Conservation (phyloP, 2,888 invertebrate species). For the Melieria omissa region DNA sequence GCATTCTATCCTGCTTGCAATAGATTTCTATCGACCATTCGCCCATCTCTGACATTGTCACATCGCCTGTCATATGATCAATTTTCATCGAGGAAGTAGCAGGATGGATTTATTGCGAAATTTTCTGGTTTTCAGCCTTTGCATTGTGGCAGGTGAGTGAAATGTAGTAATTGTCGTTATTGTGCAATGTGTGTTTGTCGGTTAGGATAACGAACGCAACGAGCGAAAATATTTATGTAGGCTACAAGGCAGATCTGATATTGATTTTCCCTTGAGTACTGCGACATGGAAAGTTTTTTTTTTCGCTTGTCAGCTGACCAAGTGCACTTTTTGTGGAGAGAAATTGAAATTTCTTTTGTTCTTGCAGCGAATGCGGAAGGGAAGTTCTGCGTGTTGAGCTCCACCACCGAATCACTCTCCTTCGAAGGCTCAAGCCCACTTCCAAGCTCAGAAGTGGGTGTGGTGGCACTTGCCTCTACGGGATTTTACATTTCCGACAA, state of each 20-base stretch:
- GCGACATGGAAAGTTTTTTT: no score
- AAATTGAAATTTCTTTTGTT: constrained; percentile 17
- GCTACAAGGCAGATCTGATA: no score
- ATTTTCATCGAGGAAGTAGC: constrained; percentile 49
- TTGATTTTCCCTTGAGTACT: no score
- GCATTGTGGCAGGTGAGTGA: constrained; percentile 63
- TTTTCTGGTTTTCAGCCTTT: constrained; percentile 58
- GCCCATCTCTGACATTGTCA: no score
- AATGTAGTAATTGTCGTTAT: background rate
- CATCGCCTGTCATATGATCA: constrained; percentile 65
- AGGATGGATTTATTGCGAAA: constrained; percentile 60
- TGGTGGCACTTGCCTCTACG: constrained; percentile 77
- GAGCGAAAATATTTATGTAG: no score
- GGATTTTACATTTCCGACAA: constrained; percentile 80
- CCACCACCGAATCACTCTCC: constrained; percentile 69
- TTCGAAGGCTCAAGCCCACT: constrained; percentile 76
- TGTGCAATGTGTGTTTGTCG: background rate
- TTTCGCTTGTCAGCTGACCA: constrained; percentile 17
- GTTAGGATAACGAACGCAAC: background rate
- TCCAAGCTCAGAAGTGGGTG: constrained; percentile 73
- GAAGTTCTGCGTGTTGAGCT: constrained; percentile 75
- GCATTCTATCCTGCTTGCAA: no score
- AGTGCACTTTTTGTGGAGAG: background rate
- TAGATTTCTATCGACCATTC: no score
- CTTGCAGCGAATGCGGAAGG: constrained; percentile 59